A percentile compares a stretch with the other conserved stretches of the same genome.
These are phyloP conservation scores for Pentamera pediparva DNA, from an alignment of 53 echinoderm and acorn worm genomes.

Conservation along the genomic window DNA sequence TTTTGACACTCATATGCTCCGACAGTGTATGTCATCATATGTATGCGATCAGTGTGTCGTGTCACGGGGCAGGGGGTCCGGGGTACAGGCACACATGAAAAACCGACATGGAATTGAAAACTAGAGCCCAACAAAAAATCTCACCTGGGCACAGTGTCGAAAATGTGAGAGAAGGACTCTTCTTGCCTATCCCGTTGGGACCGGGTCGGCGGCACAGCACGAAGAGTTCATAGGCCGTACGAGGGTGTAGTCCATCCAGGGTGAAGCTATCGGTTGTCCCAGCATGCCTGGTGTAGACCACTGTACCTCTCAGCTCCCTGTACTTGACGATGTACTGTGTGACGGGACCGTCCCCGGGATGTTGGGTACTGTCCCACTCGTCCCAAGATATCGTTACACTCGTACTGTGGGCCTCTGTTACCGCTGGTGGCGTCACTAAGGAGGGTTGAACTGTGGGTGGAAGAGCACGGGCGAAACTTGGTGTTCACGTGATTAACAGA, in stretches of 20 bases:
- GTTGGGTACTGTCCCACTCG: conserved; percentile 1
- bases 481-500: too few relatives aligned
- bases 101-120: too few relatives aligned
- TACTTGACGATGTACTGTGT: conserved; percentile 47
- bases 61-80: too few relatives aligned
- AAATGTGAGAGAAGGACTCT: conserved; percentile 26
- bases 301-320: conserved; percentile 11
- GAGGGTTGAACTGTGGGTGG: conserved; percentile 31
- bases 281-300: neutral
- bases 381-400: conserved; percentile 31
- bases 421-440: conserved; percentile 12
- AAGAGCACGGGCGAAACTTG: neutral
- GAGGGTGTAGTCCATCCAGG: conserved; percentile 41
- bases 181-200: conserved; percentile 39
- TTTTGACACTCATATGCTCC: too few relatives aligned
- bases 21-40: too few relatives aligned
- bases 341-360: conserved; percentile 57
- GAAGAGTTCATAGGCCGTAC: conserved; percentile 44
- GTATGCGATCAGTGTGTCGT: too few relatives aligned
- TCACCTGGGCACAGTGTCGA: conserved; percentile 40
- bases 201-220: conserved; percentile 55
- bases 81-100: too few relatives aligned
- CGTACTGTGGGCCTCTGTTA: neutral
- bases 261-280: neutral
- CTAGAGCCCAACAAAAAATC: too few relatives aligned